These are phyloP conservation scores for Cheilosia vernalis DNA, from an alignment of 2,888 invertebrate genomes.

Conservation along the genomic window DNA sequence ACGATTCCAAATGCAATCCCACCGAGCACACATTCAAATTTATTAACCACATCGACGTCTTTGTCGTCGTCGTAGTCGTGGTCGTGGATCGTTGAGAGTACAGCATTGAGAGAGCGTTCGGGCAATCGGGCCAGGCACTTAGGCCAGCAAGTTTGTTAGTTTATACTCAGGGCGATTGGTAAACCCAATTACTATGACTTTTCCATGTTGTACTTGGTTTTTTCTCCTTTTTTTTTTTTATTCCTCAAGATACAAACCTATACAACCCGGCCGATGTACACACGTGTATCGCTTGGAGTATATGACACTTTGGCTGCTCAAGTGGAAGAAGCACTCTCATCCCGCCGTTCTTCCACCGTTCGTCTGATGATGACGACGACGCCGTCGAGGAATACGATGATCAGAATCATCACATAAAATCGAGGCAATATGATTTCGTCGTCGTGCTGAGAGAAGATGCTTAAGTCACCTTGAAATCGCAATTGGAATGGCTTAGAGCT, in stretches of 20 bases:
- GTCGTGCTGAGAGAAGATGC: constrained; percentile 69
- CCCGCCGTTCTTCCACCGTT: constrained; percentile 8
- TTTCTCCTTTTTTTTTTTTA: constrained; percentile 13
- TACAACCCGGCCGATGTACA: constrained; percentile 21
- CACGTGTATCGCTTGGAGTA: constrained; percentile 44
- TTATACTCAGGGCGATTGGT: constrained; percentile 52
- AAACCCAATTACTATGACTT: constrained; percentile 73
- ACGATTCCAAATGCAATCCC: constrained; percentile 64
- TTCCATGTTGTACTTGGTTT: constrained; percentile 49
- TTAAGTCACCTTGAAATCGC: constrained; percentile 74
- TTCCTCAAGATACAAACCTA: constrained; percentile 14
- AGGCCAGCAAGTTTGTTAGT: constrained; percentile 63
- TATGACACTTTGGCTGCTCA: constrained; percentile 60
- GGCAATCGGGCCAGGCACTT: constrained; percentile 43
- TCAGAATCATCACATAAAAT: constrained; percentile 65
- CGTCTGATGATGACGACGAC: constrained; percentile 19
- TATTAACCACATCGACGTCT: constrained; percentile 67
- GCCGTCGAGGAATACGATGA: constrained; percentile 23
- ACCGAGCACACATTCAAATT: constrained; percentile 71
- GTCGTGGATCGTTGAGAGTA: constrained; percentile 10
- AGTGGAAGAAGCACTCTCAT: constrained; percentile 57
- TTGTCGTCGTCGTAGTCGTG: constrained; percentile 13
- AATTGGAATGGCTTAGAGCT: constrained; percentile 58
- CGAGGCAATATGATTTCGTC: constrained; percentile 70
- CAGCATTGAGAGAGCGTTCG: constrained; percentile 12